Base-by-base conservation (phyloP, 2,113 vertebrate genomes). In the Limanda limanda region DNA sequence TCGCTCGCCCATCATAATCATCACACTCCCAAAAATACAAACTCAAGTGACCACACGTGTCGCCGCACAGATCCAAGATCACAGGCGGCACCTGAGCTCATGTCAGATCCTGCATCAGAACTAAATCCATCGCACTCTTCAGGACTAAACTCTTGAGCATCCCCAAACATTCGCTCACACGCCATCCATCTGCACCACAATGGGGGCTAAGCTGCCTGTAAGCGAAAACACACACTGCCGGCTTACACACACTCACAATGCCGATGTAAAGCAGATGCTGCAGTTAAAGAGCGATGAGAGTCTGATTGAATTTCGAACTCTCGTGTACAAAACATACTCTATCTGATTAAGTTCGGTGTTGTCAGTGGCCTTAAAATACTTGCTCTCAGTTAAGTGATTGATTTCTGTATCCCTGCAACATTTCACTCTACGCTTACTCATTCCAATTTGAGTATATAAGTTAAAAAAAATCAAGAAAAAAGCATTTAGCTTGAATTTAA, bases 151-250 rank as follows among this genome's bases (percentile, higher is more conserved):
- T 87, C 73, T 47, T 71, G 48, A 86, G 81, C 70, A 79, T 83
- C 64, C 59, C 57, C 52, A 78, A 76, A 89, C 79, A 88, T 74
- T 77, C 76, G 67, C 83, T 83, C 84, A 82, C 71, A 79, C 71
- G 45, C 85, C 76, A 84, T 87, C 80, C 84, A 84, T 73, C 45
- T 61, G 75, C 82, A 84, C 62, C 70, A 91, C 85, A 92, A 90
- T 81, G 79, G 67, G 40, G 63, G 79, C 72, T 93, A 87, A 91
- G 89, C 90, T 85, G 84, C 86, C 88, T 83, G 74, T 78, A 80
- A 71, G 89, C 85, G 76, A 76, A 31, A 31, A 31, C 5, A 31
- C 31, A 31, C 31, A 81, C 25, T 68, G 59, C 67, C 60, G 68
- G 84, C 76, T 90, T 71, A 79, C 61, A 64, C 60, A 55, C 81